Evolutionary conservation across 1,140 invertebrate species (phyloP), one percentile per base, ranked within the genome.

Genomic region (Globodera rostochiensis): DNA sequence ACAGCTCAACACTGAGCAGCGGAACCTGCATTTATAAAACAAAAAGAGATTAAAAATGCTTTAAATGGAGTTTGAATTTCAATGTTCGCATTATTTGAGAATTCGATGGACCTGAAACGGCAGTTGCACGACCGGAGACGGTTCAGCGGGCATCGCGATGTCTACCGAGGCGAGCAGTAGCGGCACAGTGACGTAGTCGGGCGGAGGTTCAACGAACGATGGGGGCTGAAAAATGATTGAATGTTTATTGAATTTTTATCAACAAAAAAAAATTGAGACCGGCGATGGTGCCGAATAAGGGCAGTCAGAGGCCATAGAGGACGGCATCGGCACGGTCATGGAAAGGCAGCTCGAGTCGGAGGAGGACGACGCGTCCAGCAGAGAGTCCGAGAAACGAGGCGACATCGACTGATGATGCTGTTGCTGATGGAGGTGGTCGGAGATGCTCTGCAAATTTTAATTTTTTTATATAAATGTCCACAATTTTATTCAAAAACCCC

Each of bases 141-240:
- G 69, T 19, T 71, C 69, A 15, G 69, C 69, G 5, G 69, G 69
- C 46, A 45, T 36, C 13, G 69, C 69, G 36, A 71, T 25, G 69
- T 71, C 69, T 36, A 71, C 46, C 11, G 69, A 71, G 6, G 69
- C 69, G 46, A 71, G 69, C 46, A 71, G 8, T 36, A 11, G n/a
- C 36, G 69, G 69, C 69, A 71, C 69, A 7, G 69, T 71, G 6
- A 36, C 19, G n/a, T 71, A 71, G 69, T 71, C 69, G 69, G 69
- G 36, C 13, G 57, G 57, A 11, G 57, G 57, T 19, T 64, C 57
- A 64, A 64, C 57, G 13, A 64, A 13, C 57, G 15, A 64, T 19
- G 57, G 57, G 13, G 15, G 11, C 11, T 36, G 36, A 36, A 19
- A 15, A 19, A 15, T 6, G 57, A 64, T 15, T 64, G 57, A 36